phyloP scores from a whole-genome alignment of 2,888 invertebrate genomes.

The Phragmatobia fuliginosa region DNA sequence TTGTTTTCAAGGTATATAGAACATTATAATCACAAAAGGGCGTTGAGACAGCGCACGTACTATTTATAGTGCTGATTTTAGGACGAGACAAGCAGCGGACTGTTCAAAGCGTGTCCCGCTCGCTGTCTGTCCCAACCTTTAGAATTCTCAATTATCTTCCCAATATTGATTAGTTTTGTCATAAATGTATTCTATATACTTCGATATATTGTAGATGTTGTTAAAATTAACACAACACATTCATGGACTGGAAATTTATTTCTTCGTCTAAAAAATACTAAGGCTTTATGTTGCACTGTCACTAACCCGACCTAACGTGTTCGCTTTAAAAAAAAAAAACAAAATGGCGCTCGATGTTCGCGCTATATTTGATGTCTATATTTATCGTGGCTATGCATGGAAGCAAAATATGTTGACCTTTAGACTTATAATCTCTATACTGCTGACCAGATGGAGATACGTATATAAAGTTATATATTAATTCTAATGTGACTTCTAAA shows the following conservation, averaged over 20 bases:
- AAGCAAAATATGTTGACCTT: constrained; percentile 5
- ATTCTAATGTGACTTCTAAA: background rate
- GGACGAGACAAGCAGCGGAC: background rate
- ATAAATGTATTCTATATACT: background rate
- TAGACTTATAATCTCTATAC: constrained; percentile 41
- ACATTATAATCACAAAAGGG: background rate
- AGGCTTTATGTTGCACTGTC: constrained; percentile 68
- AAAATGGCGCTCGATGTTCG: constrained; percentile 11
- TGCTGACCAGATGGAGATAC: constrained; percentile 63
- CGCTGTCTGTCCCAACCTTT: background rate
- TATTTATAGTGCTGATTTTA: background rate
- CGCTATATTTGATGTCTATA: constrained; percentile 16
- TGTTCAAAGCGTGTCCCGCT: background rate
- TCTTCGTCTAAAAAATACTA: constrained; percentile 35
- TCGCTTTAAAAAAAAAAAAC: constrained; percentile 29
- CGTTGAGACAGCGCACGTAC: background rate
- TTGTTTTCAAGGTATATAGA: background rate
- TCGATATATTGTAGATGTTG: constrained; percentile 15
- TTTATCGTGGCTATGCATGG: constrained; percentile 26
- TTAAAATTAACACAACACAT: constrained; percentile 74
- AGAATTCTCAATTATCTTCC: background rate
- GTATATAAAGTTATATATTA: background rate
- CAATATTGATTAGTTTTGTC: too few relatives aligned
- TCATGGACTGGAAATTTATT: constrained; percentile 79
- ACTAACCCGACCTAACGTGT: constrained; percentile 70